Conservation (phyloP, 2,113 vertebrate genomes). For the Hystrix brachyura region DNA sequence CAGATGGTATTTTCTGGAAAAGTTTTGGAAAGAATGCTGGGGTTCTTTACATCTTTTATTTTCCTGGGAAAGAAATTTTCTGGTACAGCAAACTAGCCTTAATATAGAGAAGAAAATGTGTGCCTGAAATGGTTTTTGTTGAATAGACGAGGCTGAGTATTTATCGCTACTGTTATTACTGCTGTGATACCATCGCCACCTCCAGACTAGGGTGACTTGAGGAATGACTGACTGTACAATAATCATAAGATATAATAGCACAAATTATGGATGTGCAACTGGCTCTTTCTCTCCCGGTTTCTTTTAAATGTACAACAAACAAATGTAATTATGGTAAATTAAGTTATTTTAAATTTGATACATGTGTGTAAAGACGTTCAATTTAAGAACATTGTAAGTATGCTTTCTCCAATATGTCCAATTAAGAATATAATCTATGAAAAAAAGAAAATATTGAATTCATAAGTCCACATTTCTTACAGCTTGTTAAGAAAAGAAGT, state of each 20-base stretch:
- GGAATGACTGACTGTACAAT: neutral
- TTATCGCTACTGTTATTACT: neutral
- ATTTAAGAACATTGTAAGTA: neutral
- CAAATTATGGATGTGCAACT: neutral
- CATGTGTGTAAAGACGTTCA: neutral
- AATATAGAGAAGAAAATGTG: neutral
- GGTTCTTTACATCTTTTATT: neutral
- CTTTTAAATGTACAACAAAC: neutral
- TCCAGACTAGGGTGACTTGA: neutral
- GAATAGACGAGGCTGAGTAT: neutral
- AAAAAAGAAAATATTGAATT: conserved; percentile 19
- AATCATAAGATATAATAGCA: neutral
- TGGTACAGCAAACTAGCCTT: neutral
- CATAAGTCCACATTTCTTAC: neutral
- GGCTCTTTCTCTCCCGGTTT: neutral
- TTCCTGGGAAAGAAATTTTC: neutral
- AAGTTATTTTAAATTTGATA: conserved; percentile 23
- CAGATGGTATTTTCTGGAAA: neutral
- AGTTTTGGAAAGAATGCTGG: neutral
- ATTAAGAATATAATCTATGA: neutral
- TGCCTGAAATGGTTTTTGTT: neutral
- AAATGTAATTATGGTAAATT: conserved; percentile 21
- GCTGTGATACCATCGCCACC: neutral
- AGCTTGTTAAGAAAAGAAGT: neutral
- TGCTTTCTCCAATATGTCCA: neutral